Base-by-base conservation (phyloP, 2,888 invertebrate species). In the Lepetodrilus schrolli region DNA sequence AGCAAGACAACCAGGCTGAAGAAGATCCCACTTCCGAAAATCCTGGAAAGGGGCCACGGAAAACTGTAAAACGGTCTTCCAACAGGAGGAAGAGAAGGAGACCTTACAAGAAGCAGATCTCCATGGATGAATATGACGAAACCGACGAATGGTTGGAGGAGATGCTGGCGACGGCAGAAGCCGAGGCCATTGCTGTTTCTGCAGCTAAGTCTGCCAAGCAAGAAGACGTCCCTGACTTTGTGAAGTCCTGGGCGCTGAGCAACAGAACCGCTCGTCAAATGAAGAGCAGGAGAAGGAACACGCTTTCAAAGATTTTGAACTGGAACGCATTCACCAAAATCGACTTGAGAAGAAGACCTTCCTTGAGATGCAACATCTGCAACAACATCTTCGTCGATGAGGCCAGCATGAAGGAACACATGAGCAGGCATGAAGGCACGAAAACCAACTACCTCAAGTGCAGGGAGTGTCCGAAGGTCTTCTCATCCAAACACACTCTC, bases 401-500 rank as follows among this genome's bases (percentile, higher is more conserved):
- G 26, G 5, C 38, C 21, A 66, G 66, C 21, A 21, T 66, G 17
- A 21, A 66, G 23, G 21, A 21, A 8, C 66, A 66, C 30, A 38
- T 66, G 23, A 66, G 23, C 10, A 36, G 38, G 5, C 47, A 47
- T 21, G 21, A 38, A 13, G 66, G 51, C 8, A 51, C 51, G 0
- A 51, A 51, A 30, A 51, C 66, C 23, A 23, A 66, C 23, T 43
- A 66, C 21, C 47, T 43, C 1, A 47, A 66, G 38, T 66, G 66
- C 21, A 38, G 38, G 7, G 13, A 66, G n/a, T 66, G 66, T 38
- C 43, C 43, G 8, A 66, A 21, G 43, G 26, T 66, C 23, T 43
- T 66, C 21, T 66, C 66, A n/a, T 26, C 66, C 21, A 66, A 47
- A 43, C 7, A 66, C 38, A 66, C 66, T 21, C 68, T 69, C n/a